A percentile compares a stretch with the other conserved stretches of the same genome.
These are phyloP conservation scores for Engraulis encrasicolus DNA, from an alignment of 2,113 vertebrate genomes.

Conservation along the genomic window DNA sequence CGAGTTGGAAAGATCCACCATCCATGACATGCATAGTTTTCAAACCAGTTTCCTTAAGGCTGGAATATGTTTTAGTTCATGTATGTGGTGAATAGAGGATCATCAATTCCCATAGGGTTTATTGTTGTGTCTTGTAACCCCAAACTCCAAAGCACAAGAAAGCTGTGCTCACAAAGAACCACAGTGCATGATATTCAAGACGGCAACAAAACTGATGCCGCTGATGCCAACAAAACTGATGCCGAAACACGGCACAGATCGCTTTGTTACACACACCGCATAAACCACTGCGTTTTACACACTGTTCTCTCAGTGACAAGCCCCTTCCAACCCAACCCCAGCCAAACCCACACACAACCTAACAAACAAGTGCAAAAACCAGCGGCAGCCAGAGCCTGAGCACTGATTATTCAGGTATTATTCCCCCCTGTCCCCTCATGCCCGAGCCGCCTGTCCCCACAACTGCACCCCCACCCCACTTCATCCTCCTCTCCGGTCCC, in stretches of 20 bases:
- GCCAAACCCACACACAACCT: background rate
- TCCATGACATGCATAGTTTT: too few species aligned
- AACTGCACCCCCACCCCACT: background rate
- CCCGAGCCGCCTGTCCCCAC: background rate
- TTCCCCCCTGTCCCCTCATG: slow-evolving; percentile 21
- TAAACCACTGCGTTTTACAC: background rate
- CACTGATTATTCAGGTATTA: background rate
- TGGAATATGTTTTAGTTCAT: background rate
- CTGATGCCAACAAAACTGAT: background rate
- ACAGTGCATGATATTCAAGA: background rate
- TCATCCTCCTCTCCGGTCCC: slow-evolving; percentile 49
- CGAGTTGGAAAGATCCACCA: background rate
- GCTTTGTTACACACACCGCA: background rate
- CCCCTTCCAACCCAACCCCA: too few species aligned
- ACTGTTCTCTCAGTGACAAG: too few species aligned
- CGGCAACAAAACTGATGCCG: background rate
- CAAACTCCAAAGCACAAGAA: background rate
- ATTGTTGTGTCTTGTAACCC: background rate
- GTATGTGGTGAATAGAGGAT: too few species aligned
- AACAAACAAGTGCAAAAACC: background rate
- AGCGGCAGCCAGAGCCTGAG: background rate
- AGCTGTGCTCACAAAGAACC: background rate
- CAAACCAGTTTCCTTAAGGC: background rate
- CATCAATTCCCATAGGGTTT: too few species aligned
- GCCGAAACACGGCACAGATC: background rate